These are phyloP conservation scores for Erythrocercus mccallii DNA, from an alignment of 2,113 vertebrate genomes.

Conservation along the genomic window DNA sequence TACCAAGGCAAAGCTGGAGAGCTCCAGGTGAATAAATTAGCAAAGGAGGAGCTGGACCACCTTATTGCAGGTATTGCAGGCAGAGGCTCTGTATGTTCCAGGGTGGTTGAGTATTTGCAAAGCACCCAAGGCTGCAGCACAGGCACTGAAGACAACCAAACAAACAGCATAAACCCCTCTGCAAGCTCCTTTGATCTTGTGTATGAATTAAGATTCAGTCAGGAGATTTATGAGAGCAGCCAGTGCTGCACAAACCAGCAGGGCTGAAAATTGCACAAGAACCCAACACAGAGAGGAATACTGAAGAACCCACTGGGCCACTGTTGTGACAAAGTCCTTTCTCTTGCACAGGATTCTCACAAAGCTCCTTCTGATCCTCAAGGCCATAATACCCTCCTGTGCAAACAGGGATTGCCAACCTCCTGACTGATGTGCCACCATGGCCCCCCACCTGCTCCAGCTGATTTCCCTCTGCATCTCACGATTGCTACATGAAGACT, in stretches of 20 bases:
- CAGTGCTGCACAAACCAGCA: neutral
- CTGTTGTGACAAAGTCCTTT: neutral
- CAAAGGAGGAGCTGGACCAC: neutral
- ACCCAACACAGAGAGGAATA: neutral
- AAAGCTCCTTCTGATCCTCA: neutral
- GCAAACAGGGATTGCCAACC: neutral
- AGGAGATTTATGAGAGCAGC: neutral
- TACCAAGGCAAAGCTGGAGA: neutral
- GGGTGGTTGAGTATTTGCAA: neutral
- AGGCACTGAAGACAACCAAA: neutral
- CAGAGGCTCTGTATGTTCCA: neutral
- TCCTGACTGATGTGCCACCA: neutral
- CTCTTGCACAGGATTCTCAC: neutral
- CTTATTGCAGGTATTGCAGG: neutral
- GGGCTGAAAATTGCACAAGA: neutral
- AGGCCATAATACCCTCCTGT: neutral
- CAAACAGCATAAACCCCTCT: neutral
- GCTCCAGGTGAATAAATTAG: neutral
- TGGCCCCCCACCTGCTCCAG: rapidly evolving
- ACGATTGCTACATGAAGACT: neutral
- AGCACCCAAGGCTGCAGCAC: neutral
- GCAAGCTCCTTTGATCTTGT: constrained; percentile 3
- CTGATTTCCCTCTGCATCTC: neutral
- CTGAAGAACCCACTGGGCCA: neutral
- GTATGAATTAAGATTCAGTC: neutral